Base-by-base conservation (phyloP, 1,140 invertebrate genomes). In the Leptonema lineaticorne region DNA sequence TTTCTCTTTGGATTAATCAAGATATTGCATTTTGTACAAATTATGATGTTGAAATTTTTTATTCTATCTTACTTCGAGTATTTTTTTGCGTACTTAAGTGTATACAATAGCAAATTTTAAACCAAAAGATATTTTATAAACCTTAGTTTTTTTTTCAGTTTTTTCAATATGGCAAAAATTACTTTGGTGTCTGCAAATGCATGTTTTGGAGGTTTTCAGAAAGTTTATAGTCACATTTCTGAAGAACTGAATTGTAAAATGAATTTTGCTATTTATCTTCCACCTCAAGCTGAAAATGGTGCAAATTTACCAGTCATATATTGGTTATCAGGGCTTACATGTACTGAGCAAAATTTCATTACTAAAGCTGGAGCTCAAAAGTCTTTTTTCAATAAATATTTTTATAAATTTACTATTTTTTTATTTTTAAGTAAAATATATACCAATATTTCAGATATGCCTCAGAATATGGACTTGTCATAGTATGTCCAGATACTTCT, bases 311-410 rank as follows among this genome's bases (percentile, higher is more conserved):
- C 96, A 29, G 92, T 96, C 6, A 85, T 99, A 3, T 98, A 95
- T 78, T 99, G 91, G 85, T 82, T 99, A 0, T 98, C 96, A 53
- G 96, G 96, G 9, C 82, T 99, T 5, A 95, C 92, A 0, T 99
- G 97, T 77, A 97, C 89, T 26, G 97, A 99, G 79, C 89, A 94
- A 75, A 99, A 99, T 83, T 98, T 98, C 77, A 92, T 98, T 57
- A 89, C 93, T 58, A 99, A 99, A 83, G 88, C 95, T 56, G 96
- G 96, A 33, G 90, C 92, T 71, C 97, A 99, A 83, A 86, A 86
- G 79, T 89, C 89, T 30, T 56, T 5, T 50, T 5, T 5, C 24
- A 56, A 56, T n/a, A n/a, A n/a, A n/a, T n/a, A 33, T 11, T 33
- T 5, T 33, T 11, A 33, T 33, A 11, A 11, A 11, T 5, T 33